A percentile compares a stretch with the other conserved stretches of the same genome.
Evolutionary conservation across 2,888 invertebrate genomes (phyloP).

Genomic region (Polydesmus complanatus): DNA sequence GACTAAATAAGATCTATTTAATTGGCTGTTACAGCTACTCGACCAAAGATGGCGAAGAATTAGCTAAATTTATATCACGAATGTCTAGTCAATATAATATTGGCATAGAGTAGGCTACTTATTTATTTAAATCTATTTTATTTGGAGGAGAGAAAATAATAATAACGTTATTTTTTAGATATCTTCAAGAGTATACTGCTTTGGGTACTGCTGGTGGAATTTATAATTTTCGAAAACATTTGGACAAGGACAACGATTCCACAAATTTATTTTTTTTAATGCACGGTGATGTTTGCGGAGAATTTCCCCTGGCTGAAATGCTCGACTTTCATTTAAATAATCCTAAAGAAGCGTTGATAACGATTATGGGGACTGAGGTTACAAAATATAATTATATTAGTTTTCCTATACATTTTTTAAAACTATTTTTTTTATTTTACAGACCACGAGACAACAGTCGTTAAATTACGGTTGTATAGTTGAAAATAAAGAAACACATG

Average conservation of each 20-base stretch:
- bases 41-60: not conserved
- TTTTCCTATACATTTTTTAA: not conserved
- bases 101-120: not conserved
- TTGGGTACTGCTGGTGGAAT: slow-evolving; percentile 94
- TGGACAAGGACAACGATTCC: slow-evolving; percentile 53
- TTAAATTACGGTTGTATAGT: slow-evolving; percentile 91
- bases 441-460: slow-evolving; percentile 86
- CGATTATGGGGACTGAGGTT: slow-evolving; percentile 63
- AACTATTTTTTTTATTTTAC: slow-evolving; percentile 29
- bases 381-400: not conserved
- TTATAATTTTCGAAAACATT: slow-evolving; percentile 92
- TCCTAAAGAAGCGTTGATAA: slow-evolving; percentile 36
- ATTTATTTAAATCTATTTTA: not conserved
- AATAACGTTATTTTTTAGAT: too few relatives aligned
- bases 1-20: not conserved
- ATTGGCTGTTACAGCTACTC: not conserved
- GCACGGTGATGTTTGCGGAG: slow-evolving; percentile 95
- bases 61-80: not conserved
- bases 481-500: slow-evolving; percentile 52
- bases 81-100: not conserved
- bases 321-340: slow-evolving; percentile 49
- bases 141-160: slow-evolving; percentile 3
- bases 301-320: slow-evolving; percentile 79
- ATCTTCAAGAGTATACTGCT: slow-evolving; percentile 87
- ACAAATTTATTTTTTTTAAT: slow-evolving; percentile 84